These are phyloP conservation scores for Remorina albescens DNA, from an alignment of 2,797 vertebrate genomes.

Conservation along the genomic window DNA sequence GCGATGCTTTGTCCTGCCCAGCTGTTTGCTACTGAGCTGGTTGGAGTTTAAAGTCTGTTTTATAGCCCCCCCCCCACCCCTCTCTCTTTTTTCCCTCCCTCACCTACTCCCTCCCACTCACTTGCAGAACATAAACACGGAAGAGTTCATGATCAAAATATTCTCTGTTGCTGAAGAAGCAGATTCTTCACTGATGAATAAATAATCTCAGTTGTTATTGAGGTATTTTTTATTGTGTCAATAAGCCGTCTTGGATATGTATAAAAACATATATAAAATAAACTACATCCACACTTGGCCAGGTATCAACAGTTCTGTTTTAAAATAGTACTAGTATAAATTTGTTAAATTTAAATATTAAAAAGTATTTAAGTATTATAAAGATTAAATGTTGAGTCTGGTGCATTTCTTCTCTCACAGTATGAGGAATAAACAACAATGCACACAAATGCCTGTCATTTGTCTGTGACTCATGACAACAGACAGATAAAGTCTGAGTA, in stretches of 20 bases:
- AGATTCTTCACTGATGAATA: not conserved
- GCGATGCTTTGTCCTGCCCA: slow-evolving; percentile 53
- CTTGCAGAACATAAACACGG: slow-evolving; percentile 5
- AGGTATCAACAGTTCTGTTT: not conserved
- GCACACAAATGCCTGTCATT: slow-evolving; percentile 7
- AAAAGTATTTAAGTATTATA: too few relatives aligned
- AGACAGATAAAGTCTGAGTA: not conserved
- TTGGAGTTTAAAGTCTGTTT: slow-evolving; percentile 64
- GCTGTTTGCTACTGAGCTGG: slow-evolving; percentile 68
- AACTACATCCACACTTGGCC: too few relatives aligned
- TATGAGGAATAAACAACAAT: slow-evolving; percentile 7
- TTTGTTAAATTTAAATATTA: not conserved
- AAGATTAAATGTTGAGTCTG: not conserved
- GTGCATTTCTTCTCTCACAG: not conserved
- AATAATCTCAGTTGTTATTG: not conserved
- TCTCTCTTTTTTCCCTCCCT: slow-evolving; percentile 31
- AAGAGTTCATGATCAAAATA: slow-evolving; percentile 6
- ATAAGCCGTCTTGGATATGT: not conserved
- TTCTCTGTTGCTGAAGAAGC: not conserved
- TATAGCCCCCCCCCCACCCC: slow-evolving; percentile 54
- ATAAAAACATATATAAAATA: too few relatives aligned
- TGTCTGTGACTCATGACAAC: slow-evolving; percentile 5
- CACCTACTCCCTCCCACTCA: slow-evolving; percentile 25
- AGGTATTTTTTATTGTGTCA: not conserved
- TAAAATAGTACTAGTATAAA: not conserved